Conservation (phyloP, 2,888 invertebrate species). For the Beris chalybata region DNA sequence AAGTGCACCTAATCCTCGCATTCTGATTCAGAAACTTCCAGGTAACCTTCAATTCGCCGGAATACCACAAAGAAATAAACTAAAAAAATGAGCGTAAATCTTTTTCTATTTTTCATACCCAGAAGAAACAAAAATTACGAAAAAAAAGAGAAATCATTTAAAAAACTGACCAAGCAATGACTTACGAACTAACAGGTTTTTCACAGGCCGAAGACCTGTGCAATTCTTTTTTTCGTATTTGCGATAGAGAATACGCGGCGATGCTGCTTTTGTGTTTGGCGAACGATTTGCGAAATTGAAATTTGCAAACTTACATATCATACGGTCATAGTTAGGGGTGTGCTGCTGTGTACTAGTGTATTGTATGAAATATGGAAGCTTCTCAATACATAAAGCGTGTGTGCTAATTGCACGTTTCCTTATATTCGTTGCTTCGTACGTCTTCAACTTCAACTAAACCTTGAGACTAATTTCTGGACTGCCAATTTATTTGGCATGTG, state of each 20-base stretch:
- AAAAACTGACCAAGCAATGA: conserved; percentile 24
- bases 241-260: too few species aligned
- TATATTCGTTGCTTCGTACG: conserved; percentile 1
- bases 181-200: conserved; percentile 23
- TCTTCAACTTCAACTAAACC: conserved; percentile 17
- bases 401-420: conserved; percentile 20
- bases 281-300: too few species aligned
- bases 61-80: conserved; percentile 1
- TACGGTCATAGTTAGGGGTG: too few species aligned
- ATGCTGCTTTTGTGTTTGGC: too few species aligned
- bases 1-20: conserved; percentile 13
- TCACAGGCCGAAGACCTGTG: conserved; percentile 24
- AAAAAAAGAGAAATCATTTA: conserved; percentile 14
- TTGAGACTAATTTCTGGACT: conserved; percentile 18
- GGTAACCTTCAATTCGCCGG: conserved; percentile 6
- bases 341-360: too few species aligned
- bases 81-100: neutral
- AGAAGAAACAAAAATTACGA: neutral
- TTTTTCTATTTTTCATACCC: neutral
- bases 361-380: neutral
- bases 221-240: neutral
- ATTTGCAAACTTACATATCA: too few species aligned
- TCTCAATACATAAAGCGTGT: conserved; percentile 3
- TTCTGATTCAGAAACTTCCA: conserved; percentile 3
- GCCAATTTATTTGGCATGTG: conserved; percentile 10